These are phyloP conservation scores for Sardina pilchardus DNA, from an alignment of 2,113 vertebrate species.

Conservation along the genomic window DNA sequence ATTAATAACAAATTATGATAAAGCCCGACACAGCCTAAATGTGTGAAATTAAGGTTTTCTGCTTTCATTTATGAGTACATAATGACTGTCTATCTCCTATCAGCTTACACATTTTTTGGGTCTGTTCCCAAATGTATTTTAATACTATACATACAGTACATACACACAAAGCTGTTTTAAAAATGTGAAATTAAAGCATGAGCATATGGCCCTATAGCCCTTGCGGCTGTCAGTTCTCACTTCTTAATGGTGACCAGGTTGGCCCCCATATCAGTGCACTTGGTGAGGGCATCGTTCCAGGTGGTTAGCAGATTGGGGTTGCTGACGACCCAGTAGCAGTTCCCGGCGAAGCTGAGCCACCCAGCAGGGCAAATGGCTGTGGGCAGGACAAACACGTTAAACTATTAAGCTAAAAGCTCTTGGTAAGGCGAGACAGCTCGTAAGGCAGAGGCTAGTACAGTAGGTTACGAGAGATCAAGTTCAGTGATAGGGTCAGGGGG, in stretches of 20 bases:
- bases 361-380: constrained; percentile 72
- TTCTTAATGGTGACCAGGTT: constrained; percentile 70
- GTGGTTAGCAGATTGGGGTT: constrained; percentile 70
- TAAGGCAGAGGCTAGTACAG: too few relatives aligned
- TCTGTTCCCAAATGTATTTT: too few relatives aligned
- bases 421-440: background rate
- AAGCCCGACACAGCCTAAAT: too few relatives aligned
- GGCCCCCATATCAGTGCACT: constrained; percentile 55
- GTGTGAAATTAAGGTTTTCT: too few relatives aligned
- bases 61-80: too few relatives aligned
- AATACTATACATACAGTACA: too few relatives aligned
- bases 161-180: too few relatives aligned
- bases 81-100: too few relatives aligned
- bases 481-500: background rate
- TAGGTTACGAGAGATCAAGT: constrained; percentile 2
- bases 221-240: constrained; percentile 40
- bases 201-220: background rate
- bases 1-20: too few relatives aligned
- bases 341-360: constrained; percentile 71
- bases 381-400: constrained; percentile 10
- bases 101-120: too few relatives aligned
- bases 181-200: too few relatives aligned
- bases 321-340: constrained; percentile 75
- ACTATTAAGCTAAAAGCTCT: background rate
- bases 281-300: constrained; percentile 69